Percentiles rank a stretch among this genome's conserved stretches.
Conservation (phyloP, 2,797 vertebrate species). For the Sparidentex hasta region DNA sequence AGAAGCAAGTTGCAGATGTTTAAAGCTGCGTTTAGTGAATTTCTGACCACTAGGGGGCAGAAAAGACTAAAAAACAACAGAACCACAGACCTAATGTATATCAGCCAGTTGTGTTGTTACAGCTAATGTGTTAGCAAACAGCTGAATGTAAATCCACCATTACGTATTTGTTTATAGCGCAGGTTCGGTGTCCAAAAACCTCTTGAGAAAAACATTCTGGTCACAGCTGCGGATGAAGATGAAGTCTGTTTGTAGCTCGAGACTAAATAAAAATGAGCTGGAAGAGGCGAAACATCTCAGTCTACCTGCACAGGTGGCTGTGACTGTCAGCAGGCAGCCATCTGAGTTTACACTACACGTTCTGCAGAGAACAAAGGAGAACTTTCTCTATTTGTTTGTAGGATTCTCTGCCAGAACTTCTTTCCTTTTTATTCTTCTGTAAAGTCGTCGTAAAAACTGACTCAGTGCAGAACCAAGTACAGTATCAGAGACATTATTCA, state of each 20-base stretch:
- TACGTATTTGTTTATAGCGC: neutral
- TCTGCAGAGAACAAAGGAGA: neutral
- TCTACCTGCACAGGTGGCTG: neutral
- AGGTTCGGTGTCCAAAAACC: neutral
- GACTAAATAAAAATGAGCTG: neutral
- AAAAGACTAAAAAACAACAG: neutral
- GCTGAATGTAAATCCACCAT: conserved; percentile 14
- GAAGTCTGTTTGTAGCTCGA: neutral
- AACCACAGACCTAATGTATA: neutral
- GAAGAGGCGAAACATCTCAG: neutral
- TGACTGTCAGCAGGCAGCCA: neutral
- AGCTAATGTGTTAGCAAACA: neutral
- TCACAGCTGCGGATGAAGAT: neutral
- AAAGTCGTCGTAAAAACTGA: neutral
- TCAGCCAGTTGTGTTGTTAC: neutral
- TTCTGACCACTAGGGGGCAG: conserved; percentile 41
- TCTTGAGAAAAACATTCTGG: neutral
- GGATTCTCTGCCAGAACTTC: neutral
- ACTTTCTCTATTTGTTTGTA: neutral
- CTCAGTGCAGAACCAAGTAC: neutral
- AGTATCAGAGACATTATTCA: neutral
- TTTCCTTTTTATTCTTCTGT: neutral
- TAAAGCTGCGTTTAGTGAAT: neutral
- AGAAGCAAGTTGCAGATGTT: neutral
- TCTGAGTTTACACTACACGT: neutral